Evolutionary conservation across 1,140 invertebrate species (phyloP).

Genomic region (Chlorops oryzae): DNA sequence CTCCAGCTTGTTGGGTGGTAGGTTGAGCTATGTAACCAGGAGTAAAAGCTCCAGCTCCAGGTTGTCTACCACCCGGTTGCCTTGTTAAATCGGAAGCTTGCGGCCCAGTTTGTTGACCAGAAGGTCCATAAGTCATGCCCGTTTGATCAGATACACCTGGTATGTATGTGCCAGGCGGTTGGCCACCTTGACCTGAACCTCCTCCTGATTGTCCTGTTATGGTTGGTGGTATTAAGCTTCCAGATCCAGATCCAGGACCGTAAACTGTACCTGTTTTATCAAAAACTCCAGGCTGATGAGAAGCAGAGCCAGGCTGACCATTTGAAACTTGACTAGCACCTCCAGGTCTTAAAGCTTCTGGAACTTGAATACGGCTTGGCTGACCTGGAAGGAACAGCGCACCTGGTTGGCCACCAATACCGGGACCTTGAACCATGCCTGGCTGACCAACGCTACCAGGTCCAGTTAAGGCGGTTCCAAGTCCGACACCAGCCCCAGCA

Average conservation of each 20-base stretch:
- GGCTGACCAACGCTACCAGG: not conserved
- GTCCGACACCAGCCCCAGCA: constrained; percentile 8
- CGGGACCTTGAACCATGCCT: not conserved
- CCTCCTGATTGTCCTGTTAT: not conserved
- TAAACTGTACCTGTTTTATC: not conserved
- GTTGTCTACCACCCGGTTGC: not conserved
- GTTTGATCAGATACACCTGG: no score
- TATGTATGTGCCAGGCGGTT: no score
- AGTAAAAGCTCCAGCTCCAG: constrained; percentile 1
- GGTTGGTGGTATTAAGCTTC: no score
- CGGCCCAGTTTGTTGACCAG: not conserved
- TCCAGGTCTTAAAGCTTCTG: not conserved
- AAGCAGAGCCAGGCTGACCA: not conserved
- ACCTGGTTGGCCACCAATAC: not conserved
- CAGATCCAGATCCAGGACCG: not conserved
- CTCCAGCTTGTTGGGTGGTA: no score
- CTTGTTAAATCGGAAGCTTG: not conserved
- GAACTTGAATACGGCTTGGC: no score
- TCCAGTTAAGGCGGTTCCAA: not conserved
- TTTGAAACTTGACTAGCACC: constrained; percentile 1
- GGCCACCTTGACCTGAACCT: not conserved
- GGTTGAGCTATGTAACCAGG: no score
- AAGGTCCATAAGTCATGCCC: not conserved
- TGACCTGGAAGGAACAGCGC: not conserved
- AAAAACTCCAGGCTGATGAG: not conserved